These are phyloP conservation scores for Spatulosminthurus flaviceps DNA, from an alignment of 2,888 invertebrate genomes.

Conservation along the genomic window DNA sequence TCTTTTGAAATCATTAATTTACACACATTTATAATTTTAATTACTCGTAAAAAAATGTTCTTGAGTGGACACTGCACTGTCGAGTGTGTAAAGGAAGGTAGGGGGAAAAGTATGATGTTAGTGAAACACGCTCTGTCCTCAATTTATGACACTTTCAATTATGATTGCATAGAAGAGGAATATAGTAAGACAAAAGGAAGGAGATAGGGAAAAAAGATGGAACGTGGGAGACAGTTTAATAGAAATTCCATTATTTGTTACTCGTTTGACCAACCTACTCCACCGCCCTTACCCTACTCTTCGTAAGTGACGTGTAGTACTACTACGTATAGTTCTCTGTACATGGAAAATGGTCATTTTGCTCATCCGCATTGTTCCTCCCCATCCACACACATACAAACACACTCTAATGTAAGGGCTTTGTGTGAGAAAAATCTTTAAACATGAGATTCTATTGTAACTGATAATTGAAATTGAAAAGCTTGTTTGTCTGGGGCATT, in stretches of 20 bases:
- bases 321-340: too few species aligned
- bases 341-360: background rate
- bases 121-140: conserved; percentile 37
- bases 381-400: background rate
- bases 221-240: conserved; percentile 14
- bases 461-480: background rate
- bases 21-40: background rate
- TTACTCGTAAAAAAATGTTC: conserved; percentile 6
- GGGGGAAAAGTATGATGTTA: conserved; percentile 15
- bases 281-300: background rate
- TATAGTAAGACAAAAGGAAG: background rate
- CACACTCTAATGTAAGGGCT: too few species aligned
- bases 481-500: background rate
- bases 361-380: background rate
- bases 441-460: background rate
- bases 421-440: background rate
- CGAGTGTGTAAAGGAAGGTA: too few species aligned
- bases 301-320: too few species aligned
- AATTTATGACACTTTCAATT: conserved; percentile 44
- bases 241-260: conserved; percentile 12
- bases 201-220: background rate
- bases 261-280: conserved; percentile 11
- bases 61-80: background rate
- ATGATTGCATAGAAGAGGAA: conserved; percentile 16
- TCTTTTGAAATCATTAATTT: conserved; percentile 16